Base-by-base conservation (phyloP, 2,797 vertebrate species). In the Fistularia commersonii region DNA sequence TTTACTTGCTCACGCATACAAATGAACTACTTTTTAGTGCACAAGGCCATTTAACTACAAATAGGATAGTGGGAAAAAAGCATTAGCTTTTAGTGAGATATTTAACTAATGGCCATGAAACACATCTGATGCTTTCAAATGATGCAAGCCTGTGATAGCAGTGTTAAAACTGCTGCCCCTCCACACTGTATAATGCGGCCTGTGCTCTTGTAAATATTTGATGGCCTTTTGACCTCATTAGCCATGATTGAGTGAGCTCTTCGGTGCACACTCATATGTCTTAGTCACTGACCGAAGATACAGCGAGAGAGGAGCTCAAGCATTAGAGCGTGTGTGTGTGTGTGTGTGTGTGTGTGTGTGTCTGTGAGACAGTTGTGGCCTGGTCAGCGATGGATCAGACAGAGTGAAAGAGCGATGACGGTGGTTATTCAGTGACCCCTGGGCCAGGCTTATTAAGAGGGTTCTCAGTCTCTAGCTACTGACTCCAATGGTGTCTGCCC, bases 221-320 rank as follows among this genome's bases (percentile, higher is more conserved):
- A 88, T 84, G 76, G 70, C 83, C 85, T 84, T 84, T 86, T 84
- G 84, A 87, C 85, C 85, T 88, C 83, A 86, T 88, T 87, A 84
- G 72, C 62, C 44, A 68, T 84, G 83, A 86, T 61, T 80, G 84
- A 83, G 80, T 74, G 80, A 82, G 79, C 67, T 73, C 78, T 73
- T 54, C 47, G 43, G 53, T 74, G 72, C 71, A 68, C 57, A 54
- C 66, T 83, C 79, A 46, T 85, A 72, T 14, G 73, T 87, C 83
- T 83, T 81, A 77, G 81, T 87, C 82, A 86, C 62, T 13, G 51
- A 45, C 50, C 60, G 55, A 57, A 76, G 74, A 71, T 77, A 49
- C 23, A 67, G 66, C 36, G 46, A 49, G 74, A 37, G 44, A 11
- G 15, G 46, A 69, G 62, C 62, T 55, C 12, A 45, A 33, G 58